Percentiles rank a stretch among this genome's conserved stretches.
These are phyloP conservation scores for Urocolius indicus DNA, from an alignment of 2,113 vertebrate species.

Conservation along the genomic window DNA sequence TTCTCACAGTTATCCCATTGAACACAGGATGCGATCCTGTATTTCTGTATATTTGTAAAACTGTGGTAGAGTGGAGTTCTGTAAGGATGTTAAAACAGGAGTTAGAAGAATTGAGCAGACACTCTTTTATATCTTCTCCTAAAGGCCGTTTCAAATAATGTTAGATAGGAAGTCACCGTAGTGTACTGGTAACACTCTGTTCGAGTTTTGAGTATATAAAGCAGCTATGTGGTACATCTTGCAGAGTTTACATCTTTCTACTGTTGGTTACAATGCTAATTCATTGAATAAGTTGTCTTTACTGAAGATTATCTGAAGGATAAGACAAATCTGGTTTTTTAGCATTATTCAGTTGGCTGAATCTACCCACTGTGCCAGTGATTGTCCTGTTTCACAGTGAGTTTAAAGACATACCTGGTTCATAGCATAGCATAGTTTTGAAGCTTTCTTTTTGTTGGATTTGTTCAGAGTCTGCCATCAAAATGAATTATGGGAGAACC, in stretches of 20 bases:
- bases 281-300: background rate
- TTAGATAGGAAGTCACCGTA: background rate
- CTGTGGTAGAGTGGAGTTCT: background rate
- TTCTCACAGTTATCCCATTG: background rate
- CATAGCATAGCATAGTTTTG: background rate
- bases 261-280: background rate
- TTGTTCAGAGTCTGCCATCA: background rate
- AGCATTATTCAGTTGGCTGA: background rate
- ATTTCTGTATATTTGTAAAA: background rate
- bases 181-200: background rate
- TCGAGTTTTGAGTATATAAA: background rate
- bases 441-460: background rate
- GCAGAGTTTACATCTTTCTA: background rate
- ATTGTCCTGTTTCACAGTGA: background rate
- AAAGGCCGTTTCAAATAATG: background rate
- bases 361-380: background rate
- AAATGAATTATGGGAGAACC: background rate
- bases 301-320: background rate
- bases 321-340: background rate
- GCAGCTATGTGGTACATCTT: background rate
- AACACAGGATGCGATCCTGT: background rate
- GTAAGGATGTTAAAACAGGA: background rate
- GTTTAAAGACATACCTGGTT: background rate
- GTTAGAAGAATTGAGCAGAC: background rate
- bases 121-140: background rate